Evolutionary conservation across 2,888 invertebrate genomes (phyloP), one percentile per base, ranked within the genome.

Genomic region (Himalopsyche tibetana): DNA sequence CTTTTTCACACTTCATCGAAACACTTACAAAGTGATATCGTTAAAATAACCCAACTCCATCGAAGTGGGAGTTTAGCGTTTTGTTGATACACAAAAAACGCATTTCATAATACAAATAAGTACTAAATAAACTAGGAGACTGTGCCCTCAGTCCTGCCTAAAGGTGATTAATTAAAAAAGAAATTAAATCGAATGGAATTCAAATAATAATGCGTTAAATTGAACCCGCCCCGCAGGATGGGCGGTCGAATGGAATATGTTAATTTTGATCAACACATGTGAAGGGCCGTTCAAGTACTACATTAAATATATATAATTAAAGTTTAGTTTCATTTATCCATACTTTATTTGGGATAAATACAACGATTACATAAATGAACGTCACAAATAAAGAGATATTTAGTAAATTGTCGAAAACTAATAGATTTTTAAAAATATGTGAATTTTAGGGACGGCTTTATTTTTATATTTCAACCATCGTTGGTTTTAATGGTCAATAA

Each of bases 81-180:
- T 19, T 63, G 28, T 63, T 19, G 19, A 63, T 63, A 63, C 19
- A 63, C 11, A 63, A n/a, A 19, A 63, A 63, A 63, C 63, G 19
- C 63, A 63, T 63, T 63, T 28, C 8, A 3, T 19, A 63, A 63
- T 63, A 63, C 63, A 63, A 63, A 63, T 63, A 63, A 19, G 28
- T 19, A 63, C 63, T 63, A 63, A 63, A 63, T 63, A 63, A 63
- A 80, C 80, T 40, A 36, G 38, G 40, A 17, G 28, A 42, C 36
- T 56, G 56, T 15, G n/a, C 80, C 56, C 63, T 63, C 63, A 28
- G 63, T 63, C 63, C 63, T 45, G 83, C 83, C 83, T 51, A 82
- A 36, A 86, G 91, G 90, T 91, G 91, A 92, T 93, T 91, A 92
- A 93, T 93, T 92, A 92, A 92, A 90, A 84, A 82, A 85, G 89